Evolutionary conservation across 2,113 vertebrate species (phyloP).

Genomic region (Ammospiza caudacuta): DNA sequence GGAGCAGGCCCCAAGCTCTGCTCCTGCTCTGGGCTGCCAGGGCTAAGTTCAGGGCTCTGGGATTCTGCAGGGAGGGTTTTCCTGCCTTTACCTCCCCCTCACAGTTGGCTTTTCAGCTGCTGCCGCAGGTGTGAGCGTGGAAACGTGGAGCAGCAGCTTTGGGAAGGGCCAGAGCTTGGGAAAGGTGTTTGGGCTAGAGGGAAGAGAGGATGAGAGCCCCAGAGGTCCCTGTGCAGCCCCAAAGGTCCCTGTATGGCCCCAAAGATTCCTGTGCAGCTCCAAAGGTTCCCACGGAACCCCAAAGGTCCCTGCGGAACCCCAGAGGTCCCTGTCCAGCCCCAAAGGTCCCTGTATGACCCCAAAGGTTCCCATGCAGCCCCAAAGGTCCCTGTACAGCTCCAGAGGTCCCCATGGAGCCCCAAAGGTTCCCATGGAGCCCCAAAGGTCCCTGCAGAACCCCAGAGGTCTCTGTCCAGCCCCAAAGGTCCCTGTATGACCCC

Average conservation of each 20-base stretch:
- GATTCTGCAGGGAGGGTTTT: fast-evolving
- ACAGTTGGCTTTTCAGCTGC: fast-evolving
- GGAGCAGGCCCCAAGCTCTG: neutral
- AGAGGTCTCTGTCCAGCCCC: neutral
- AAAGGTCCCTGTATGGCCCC: fast-evolving
- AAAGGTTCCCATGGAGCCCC: no score
- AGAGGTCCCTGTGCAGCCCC: neutral
- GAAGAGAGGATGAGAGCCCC: neutral
- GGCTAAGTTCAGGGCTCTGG: fast-evolving
- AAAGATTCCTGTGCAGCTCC: fast-evolving
- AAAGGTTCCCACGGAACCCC: fast-evolving
- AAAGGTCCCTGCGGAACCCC: fast-evolving
- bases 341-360: fast-evolving
- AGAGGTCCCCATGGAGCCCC: no score
- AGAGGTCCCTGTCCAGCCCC: fast-evolving
- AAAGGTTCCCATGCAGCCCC: neutral
- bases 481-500: neutral
- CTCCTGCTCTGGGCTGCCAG: fast-evolving
- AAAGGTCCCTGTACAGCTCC: no score
- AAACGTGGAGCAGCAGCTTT: fast-evolving
- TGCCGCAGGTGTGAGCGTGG: fast-evolving
- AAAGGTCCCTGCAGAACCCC: no score
- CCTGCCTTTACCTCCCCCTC: neutral
- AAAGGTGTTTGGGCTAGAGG: neutral
- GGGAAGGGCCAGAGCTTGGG: neutral